phyloP scores from a whole-genome alignment of 2,888 invertebrate species.

The Gastracanthus pulcherrimus region DNA sequence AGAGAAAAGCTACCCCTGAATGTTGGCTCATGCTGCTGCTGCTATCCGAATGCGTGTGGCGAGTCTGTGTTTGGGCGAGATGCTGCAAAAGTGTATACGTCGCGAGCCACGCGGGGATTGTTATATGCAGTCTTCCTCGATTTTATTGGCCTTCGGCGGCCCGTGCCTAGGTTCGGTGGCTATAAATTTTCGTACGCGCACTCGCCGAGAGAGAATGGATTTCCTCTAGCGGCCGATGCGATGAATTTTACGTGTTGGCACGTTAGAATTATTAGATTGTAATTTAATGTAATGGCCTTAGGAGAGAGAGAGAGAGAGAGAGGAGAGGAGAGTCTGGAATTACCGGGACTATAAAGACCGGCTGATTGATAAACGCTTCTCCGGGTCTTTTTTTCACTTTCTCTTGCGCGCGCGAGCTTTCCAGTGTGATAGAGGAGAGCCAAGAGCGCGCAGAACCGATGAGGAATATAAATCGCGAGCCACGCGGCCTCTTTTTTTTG shows the following conservation, averaged over 20 bases:
- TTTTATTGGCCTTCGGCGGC: constrained; percentile 49
- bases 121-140: constrained; percentile 20
- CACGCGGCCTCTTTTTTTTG: constrained; percentile 25
- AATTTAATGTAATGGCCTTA: constrained; percentile 52
- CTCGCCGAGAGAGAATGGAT: constrained; percentile 47
- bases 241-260: constrained; percentile 53
- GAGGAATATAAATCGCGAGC: constrained; percentile 50
- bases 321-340: constrained; percentile 7
- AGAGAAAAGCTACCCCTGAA: neutral
- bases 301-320: constrained; percentile 2
- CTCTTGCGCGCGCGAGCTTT: neutral
- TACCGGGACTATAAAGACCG: constrained; percentile 45
- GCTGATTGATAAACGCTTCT: constrained; percentile 52
- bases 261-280: constrained; percentile 56
- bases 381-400: constrained; percentile 5
- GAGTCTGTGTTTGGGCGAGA: neutral
- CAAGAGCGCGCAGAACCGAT: neutral
- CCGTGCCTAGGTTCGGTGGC: neutral
- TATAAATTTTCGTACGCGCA: constrained; percentile 38
- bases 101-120: neutral
- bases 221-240: constrained; percentile 32
- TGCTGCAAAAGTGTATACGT: neutral
- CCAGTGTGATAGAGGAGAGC: neutral
- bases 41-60: neutral
- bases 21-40: neutral